Base-by-base conservation (phyloP, 2,797 vertebrate species). In the Channallabes apus region DNA sequence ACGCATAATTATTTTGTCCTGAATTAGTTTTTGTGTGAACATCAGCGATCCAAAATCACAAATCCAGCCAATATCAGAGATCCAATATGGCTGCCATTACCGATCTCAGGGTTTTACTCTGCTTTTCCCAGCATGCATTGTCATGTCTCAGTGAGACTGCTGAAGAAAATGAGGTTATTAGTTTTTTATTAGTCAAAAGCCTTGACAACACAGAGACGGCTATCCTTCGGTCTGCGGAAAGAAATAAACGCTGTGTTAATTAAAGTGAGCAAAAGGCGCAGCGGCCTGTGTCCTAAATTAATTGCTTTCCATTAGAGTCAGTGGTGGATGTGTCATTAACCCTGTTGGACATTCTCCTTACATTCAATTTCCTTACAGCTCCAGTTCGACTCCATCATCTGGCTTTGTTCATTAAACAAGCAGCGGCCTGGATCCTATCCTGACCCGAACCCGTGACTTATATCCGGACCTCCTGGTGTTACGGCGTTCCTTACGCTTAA, bases 261-360 rank as follows among this genome's bases (percentile, higher is more conserved):
- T 96, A 95, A 96, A 95, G 92, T 93, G 93, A 20, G 91, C 91
- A 93, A 94, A 95, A 94, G 93, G 95, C 93, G 95, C 95, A 96
- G 92, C 90, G 92, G 95, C 93, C 95, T 96, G 95, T 96, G 95
- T 95, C 95, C 91, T 94, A 94, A 95, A 96, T 96, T 96, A 96
- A 96, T 96, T 95, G 94, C 94, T 94, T 96, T 94, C 91, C 93
- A 95, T 96, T 95, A 96, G 94, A 95, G 92, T 91, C 91, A 89
- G 92, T 91, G 90, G 92, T 94, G 94, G 95, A 95, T 88, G 59
- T 93, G 94, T 94, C 95, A 95, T 94, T 95, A 95, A 96, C 94
- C 93, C 93, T 94, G 95, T 95, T 93, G 91, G 95, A 96, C 94
- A 93, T 95, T 95, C 92, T 91, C 91, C 93, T 71, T 95, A 95